phyloP scores from a whole-genome alignment of 2,113 vertebrate species.

The Mobula hypostoma region DNA sequence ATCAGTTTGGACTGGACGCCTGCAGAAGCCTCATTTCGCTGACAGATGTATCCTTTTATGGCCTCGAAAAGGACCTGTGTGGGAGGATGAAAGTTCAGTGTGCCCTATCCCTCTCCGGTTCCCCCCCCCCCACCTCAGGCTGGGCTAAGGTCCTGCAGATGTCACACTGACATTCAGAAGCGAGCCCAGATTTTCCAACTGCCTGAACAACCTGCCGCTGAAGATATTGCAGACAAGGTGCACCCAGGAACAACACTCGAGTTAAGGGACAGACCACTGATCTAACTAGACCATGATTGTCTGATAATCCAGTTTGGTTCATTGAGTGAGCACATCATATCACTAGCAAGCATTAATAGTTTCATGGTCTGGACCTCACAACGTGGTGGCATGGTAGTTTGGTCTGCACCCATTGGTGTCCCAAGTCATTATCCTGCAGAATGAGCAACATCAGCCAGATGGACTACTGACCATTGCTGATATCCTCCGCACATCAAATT shows the following conservation, averaged over 20 bases:
- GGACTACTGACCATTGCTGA: not conserved
- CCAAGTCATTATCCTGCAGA: not conserved
- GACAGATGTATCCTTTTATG: not conserved
- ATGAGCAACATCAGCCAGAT: not conserved
- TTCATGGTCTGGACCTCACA: not conserved
- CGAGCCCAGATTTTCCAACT: too few relatives aligned
- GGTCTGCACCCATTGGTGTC: not conserved
- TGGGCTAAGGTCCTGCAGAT: not conserved
- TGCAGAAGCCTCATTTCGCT: conserved; percentile 16
- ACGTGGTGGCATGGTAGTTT: not conserved
- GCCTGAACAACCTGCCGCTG: too few relatives aligned
- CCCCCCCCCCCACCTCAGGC: too few relatives aligned
- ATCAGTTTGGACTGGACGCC: conserved; percentile 6
- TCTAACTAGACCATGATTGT: not conserved
- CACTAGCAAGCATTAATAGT: not conserved
- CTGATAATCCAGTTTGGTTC: not conserved
- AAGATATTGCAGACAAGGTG: not conserved
- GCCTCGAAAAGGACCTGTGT: not conserved
- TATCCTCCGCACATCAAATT: not conserved
- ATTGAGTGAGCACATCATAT: not conserved
- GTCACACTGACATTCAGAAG: too few relatives aligned
- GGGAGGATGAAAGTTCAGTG: not conserved
- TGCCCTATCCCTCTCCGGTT: not conserved
- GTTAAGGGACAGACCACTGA: not conserved
- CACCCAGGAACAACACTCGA: not conserved